A percentile compares a stretch with the other conserved stretches of the same genome.
Evolutionary conservation across 2,113 vertebrate species (phyloP).

Genomic region (Papio anubis): DNA sequence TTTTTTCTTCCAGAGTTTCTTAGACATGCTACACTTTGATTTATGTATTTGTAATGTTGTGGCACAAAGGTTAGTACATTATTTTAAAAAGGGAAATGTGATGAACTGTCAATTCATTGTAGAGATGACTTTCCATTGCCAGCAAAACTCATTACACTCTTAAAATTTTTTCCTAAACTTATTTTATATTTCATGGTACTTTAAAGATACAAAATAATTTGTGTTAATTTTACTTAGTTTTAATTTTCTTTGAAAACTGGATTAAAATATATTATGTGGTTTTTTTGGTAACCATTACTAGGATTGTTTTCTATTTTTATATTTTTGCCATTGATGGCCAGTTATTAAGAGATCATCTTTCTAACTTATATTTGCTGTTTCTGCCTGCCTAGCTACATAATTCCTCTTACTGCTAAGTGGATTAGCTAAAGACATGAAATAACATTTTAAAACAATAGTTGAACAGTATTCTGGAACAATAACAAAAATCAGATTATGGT

Average conservation of each 20-base stretch:
- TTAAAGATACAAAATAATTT: not conserved
- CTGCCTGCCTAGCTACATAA: not conserved
- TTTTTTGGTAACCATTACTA: not conserved
- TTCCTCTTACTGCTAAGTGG: not conserved
- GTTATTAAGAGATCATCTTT: not conserved
- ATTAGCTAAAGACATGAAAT: conserved; percentile 17
- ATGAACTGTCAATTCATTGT: not conserved
- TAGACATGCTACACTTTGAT: not conserved
- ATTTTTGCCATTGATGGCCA: not conserved
- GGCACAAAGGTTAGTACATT: not conserved
- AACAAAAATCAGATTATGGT: not conserved
- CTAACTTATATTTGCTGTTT: not conserved
- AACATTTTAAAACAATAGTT: not conserved
- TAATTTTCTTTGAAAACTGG: not conserved
- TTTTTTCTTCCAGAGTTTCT: not conserved
- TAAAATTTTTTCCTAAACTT: not conserved
- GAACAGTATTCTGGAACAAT: not conserved
- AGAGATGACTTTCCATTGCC: not conserved
- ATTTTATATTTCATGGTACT: not conserved
- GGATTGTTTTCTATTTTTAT: not conserved
- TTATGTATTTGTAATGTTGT: not conserved
- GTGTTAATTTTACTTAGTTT: not conserved
- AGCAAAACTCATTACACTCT: not conserved
- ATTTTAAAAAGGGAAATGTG: not conserved
- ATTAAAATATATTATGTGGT: not conserved